Conservation (phyloP, 2,888 invertebrate species). For the Axea sp. region DNA sequence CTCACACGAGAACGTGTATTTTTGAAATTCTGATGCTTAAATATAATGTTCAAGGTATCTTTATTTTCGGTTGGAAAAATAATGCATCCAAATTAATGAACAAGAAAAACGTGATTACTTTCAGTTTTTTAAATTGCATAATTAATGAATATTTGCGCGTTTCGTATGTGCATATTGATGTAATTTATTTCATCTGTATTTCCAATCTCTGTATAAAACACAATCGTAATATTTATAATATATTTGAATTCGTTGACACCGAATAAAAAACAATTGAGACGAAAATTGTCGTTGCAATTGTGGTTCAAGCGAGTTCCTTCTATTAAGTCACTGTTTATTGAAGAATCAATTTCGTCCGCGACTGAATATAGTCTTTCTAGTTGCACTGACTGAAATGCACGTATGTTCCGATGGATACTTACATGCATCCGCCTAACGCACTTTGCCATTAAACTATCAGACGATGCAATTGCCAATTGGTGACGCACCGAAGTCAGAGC, state of each 20-base stretch:
- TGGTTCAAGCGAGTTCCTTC: conserved; percentile 31
- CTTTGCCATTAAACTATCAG: conserved; percentile 72
- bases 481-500: conserved; percentile 54
- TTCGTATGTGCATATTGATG: too few species aligned
- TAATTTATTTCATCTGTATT: too few species aligned
- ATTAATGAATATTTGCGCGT: too few species aligned
- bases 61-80: too few species aligned
- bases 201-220: too few species aligned
- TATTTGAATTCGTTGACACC: conserved; percentile 18
- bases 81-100: too few species aligned
- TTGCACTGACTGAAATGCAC: conserved; percentile 52
- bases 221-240: too few species aligned
- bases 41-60: conserved; percentile 13
- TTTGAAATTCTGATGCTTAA: conserved; percentile 17
- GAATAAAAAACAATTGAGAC: conserved; percentile 25
- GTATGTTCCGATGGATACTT: conserved; percentile 47
- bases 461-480: conserved; percentile 73
- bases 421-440: conserved; percentile 43
- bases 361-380: conserved; percentile 32
- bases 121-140: too few species aligned
- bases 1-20: conserved; percentile 19
- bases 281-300: conserved; percentile 40
- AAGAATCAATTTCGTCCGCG: conserved; percentile 52
- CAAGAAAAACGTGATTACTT: too few species aligned
- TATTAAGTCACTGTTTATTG: conserved; percentile 51